Evolutionary conservation across 2,113 vertebrate species (phyloP), one percentile per base, ranked within the genome.

Genomic region (Melanerpes aurifrons): DNA sequence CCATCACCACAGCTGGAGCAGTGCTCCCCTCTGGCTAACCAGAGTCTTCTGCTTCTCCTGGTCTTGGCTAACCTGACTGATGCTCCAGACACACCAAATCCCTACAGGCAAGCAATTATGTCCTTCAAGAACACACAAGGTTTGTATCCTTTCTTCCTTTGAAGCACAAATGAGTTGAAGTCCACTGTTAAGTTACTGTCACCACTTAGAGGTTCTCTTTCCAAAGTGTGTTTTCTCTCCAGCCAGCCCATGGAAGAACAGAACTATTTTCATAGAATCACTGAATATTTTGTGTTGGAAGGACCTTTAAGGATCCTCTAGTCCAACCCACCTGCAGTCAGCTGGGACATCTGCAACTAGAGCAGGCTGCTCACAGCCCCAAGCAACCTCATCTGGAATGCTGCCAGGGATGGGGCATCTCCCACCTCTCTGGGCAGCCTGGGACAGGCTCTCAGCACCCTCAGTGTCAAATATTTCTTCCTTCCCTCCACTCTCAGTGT

Each of bases 91-190:
- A 98, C 95, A 1, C 98, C 99, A 0, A 99, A 99, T 91, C 98
- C 99, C 43, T 99, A 99, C 97, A 98, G 98, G 69, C 99, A 99
- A 97, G 98, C 99, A 8, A 97, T 99, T 64, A 98, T 97, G 82
- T 99, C 98, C 90, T 99, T 99, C 97, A 99, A 98, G 97, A 99
- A 99, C 94, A 99, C 99, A 1, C 99, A 99, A 98, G 99, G 99
- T 99, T 95, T 59, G 98, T 96, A 45, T 20, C 19, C 53, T 7
- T 77, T 90, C 59, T 29, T 74, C 4, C 11, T 59, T 90, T 37
- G 28, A 71, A 35, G 22, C 3, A 0, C 57, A 19, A 77, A 43
- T 26, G 43, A 50, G 21, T 88, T 45, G 58, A 9, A 82, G 35
- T 13, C 12, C 43, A 62, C 17, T 45, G 5, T 63, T 61, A 12